phyloP scores from a whole-genome alignment of 1,140 invertebrate genomes.

The Diuraphis noxia region DNA sequence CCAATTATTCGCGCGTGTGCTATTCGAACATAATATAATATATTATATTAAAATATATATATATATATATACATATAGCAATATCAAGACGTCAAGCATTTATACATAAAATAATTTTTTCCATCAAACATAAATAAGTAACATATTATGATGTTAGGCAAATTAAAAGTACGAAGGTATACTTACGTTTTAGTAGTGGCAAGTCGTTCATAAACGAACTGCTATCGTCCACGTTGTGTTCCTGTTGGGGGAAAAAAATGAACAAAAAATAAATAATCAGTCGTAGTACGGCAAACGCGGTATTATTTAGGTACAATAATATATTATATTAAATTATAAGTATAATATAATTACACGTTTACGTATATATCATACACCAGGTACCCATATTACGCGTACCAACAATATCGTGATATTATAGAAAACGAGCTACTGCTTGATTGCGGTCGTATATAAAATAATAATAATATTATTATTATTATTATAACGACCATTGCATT shows the following conservation, averaged over 20 bases:
- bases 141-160: not conserved
- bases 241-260: constrained; percentile 65
- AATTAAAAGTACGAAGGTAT: not conserved
- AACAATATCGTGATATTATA: not conserved
- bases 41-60: not conserved
- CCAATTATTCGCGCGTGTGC: constrained; percentile 6
- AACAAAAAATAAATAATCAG: constrained; percentile 3
- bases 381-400: not conserved
- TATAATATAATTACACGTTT: not conserved
- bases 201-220: constrained; percentile 84
- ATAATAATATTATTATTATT: not conserved
- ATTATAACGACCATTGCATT: not conserved
- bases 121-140: not conserved
- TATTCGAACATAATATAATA: not conserved
- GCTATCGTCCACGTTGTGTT: constrained; percentile 80
- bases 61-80: not conserved
- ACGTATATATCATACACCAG: not conserved
- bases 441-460: not conserved
- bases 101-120: not conserved
- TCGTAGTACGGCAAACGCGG: too few relatives aligned
- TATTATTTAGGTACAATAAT: not conserved
- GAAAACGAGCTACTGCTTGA: not conserved
- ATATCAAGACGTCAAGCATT: not conserved
- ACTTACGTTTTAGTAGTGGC: constrained; percentile 86
- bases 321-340: not conserved